Evolutionary conservation across 2,113 vertebrate species (phyloP).

Genomic region (Isurus oxyrinchus): DNA sequence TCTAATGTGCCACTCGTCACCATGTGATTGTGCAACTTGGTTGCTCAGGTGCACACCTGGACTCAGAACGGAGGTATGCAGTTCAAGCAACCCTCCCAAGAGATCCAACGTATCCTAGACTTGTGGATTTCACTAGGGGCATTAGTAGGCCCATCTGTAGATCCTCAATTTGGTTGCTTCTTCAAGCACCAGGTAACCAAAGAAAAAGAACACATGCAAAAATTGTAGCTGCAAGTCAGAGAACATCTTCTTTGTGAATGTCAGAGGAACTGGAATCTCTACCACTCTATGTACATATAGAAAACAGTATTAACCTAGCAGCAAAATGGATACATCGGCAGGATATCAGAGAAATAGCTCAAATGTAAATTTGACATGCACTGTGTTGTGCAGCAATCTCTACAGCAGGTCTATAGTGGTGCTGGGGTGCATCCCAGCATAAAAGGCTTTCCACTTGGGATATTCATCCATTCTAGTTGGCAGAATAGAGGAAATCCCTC

Average conservation of each 20-base stretch:
- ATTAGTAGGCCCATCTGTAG: background rate
- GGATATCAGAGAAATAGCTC: background rate
- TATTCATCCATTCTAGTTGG: background rate
- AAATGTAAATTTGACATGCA: background rate
- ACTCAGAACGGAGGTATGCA: background rate
- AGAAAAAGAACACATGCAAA: background rate
- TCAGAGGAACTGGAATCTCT: background rate
- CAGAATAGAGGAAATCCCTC: background rate
- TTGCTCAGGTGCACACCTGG: background rate
- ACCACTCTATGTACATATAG: background rate
- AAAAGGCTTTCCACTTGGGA: background rate
- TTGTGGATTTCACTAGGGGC: background rate
- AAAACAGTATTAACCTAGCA: background rate
- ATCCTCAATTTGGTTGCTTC: background rate
- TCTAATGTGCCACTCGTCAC: background rate
- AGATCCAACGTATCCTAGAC: background rate
- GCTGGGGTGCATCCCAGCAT: background rate
- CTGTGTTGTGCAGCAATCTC: background rate
- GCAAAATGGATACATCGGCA: background rate
- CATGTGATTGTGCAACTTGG: background rate
- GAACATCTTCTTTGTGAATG: background rate
- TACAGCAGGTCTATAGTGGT: background rate
- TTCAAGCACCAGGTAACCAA: background rate
- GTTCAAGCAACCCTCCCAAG: background rate
- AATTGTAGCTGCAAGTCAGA: background rate